Evolutionary conservation across 2,797 vertebrate species (phyloP).

Genomic region (Lophius americanus): DNA sequence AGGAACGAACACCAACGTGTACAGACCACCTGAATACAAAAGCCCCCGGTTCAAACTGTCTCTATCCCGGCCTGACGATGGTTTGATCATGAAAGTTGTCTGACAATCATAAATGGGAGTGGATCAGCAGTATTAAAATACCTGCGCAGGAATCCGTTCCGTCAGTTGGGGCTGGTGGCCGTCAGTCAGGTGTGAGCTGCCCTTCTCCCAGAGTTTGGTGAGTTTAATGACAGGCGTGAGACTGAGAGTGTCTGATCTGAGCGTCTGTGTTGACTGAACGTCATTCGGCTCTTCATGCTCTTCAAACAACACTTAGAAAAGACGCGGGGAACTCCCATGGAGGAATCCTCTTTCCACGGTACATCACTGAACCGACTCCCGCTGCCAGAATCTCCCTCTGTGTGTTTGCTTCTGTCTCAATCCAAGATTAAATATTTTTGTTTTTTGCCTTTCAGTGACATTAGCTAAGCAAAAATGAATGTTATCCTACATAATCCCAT

Average conservation of each 20-base stretch:
- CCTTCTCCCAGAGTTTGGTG: conserved; percentile 31
- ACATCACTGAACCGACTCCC: conserved; percentile 43
- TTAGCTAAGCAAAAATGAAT: conserved; percentile 31
- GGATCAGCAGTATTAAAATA: conserved; percentile 1
- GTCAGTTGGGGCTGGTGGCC: conserved; percentile 24
- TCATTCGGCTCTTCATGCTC: conserved; percentile 81
- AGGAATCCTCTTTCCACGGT: conserved; percentile 52
- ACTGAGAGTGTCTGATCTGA: conserved; percentile 79
- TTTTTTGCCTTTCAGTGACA: conserved; percentile 5
- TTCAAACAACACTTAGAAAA: conserved; percentile 85
- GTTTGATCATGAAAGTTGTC: no score
- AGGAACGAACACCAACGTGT: no score
- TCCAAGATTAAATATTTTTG: not conserved
- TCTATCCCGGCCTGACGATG: no score
- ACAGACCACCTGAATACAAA: no score
- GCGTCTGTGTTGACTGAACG: conserved; percentile 83
- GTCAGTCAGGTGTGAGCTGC: conserved; percentile 56
- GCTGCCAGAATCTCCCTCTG: conserved; percentile 16
- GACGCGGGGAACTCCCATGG: conserved; percentile 76
- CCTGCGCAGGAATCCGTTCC: conserved; percentile 28
- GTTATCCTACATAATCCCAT: not conserved
- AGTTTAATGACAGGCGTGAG: conserved; percentile 81
- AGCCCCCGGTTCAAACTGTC: no score
- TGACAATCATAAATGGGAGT: not conserved
- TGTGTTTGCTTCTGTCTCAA: conserved; percentile 6